A percentile compares a stretch with the other conserved stretches of the same genome.
phyloP scores from a whole-genome alignment of 2,113 vertebrate species.

The Grammomys dolichurus region DNA sequence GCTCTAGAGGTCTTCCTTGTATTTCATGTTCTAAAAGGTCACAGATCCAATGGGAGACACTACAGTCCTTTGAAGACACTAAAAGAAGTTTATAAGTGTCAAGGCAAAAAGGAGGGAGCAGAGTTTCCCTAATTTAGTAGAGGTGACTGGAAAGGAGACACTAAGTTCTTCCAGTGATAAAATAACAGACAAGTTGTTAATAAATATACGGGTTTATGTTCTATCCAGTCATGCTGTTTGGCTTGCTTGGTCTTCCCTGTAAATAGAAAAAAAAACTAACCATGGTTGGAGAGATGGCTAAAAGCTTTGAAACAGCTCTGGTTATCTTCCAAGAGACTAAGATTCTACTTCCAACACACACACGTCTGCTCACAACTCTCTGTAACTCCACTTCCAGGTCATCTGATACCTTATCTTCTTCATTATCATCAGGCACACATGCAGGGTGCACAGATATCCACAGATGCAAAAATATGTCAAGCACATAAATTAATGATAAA shows the following conservation, averaged over 20 bases:
- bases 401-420: not conserved
- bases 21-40: not conserved
- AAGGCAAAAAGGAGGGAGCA: not conserved
- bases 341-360: not conserved
- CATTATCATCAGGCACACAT: not conserved
- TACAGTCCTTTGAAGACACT: not conserved
- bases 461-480: not conserved
- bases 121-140: not conserved
- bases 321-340: not conserved
- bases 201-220: not conserved
- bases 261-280: not conserved
- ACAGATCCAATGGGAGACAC: not conserved
- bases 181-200: not conserved
- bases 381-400: not conserved
- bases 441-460: not conserved
- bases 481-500: not conserved
- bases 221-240: not conserved
- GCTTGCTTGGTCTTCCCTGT: not conserved
- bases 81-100: no score
- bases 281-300: not conserved
- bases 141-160: not conserved
- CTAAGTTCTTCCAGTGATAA: not conserved
- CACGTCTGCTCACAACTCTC: not conserved
- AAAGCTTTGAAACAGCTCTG: not conserved
- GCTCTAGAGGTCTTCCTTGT: not conserved